Conservation (phyloP, 2,113 vertebrate species). For the Trochalopteron elliotii region DNA sequence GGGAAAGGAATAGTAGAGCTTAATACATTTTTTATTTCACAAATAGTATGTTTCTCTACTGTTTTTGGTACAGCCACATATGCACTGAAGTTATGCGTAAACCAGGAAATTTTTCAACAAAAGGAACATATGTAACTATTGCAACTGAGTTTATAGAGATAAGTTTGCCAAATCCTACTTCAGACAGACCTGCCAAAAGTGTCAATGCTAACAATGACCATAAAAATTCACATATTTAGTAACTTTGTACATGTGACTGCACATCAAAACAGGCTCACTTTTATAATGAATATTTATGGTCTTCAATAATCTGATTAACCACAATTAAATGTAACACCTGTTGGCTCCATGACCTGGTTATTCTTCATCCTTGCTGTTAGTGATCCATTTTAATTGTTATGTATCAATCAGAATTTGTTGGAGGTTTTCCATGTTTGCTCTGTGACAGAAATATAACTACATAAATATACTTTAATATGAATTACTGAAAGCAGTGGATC, state of each 20-base stretch:
- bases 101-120: not conserved
- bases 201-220: not conserved
- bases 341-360: slow-evolving; percentile 26
- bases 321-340: slow-evolving; percentile 29
- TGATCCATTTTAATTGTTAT: slow-evolving; percentile 33
- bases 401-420: slow-evolving; percentile 31
- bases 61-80: not conserved
- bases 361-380: slow-evolving; percentile 49
- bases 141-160: not conserved
- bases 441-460: not conserved
- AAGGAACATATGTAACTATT: not conserved
- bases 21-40: not conserved
- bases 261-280: not conserved
- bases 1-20: not conserved
- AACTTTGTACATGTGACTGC: not conserved
- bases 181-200: not conserved
- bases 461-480: not conserved
- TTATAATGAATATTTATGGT: slow-evolving; percentile 41
- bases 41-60: not conserved
- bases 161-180: not conserved
- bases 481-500: not conserved
- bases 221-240: not conserved
- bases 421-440: not conserved
- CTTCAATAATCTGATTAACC: slow-evolving; percentile 42
- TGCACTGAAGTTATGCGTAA: not conserved